phyloP scores from a whole-genome alignment of 2,888 invertebrate species.

The Boloria euphrosyne region DNA sequence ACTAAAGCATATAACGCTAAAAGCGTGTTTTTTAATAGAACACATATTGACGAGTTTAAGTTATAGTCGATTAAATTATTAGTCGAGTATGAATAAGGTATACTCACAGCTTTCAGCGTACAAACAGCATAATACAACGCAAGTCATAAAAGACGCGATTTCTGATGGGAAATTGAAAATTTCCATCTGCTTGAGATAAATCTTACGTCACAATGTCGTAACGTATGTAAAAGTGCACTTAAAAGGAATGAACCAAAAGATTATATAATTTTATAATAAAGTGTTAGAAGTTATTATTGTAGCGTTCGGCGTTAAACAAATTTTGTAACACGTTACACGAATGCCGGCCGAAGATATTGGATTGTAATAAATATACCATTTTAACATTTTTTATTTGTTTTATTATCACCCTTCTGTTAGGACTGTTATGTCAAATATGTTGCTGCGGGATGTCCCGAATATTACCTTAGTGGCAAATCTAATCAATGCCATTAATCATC shows the following conservation, averaged over 20 bases:
- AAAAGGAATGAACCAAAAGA: conserved; percentile 80
- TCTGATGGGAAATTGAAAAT: conserved; percentile 67
- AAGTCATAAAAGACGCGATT: conserved; percentile 37
- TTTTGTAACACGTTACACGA: conserved; percentile 73
- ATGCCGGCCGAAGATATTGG: conserved; percentile 71
- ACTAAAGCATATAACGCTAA: not conserved
- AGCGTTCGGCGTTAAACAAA: conserved; percentile 69
- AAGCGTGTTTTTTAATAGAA: too few species aligned
- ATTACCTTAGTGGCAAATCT: not conserved
- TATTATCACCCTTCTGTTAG: conserved; percentile 42
- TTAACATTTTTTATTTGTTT: conserved; percentile 71
- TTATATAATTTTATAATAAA: conserved; percentile 81
- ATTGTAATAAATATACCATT: conserved; percentile 83
- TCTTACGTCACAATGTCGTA: conserved; percentile 68
- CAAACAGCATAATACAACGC: conserved; percentile 32
- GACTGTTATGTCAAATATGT: not conserved
- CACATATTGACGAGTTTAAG: too few species aligned
- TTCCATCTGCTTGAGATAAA: conserved; percentile 62
- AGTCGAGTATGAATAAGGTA: not conserved
- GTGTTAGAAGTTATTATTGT: conserved; percentile 70
- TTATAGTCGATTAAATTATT: not conserved
- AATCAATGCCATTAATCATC: too few species aligned
- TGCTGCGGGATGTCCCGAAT: not conserved
- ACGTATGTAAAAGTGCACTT: conserved; percentile 78
- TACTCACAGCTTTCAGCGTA: conserved; percentile 23